Evolutionary conservation across 2,113 vertebrate species (phyloP).

Genomic region (Zosterops japonicus): DNA sequence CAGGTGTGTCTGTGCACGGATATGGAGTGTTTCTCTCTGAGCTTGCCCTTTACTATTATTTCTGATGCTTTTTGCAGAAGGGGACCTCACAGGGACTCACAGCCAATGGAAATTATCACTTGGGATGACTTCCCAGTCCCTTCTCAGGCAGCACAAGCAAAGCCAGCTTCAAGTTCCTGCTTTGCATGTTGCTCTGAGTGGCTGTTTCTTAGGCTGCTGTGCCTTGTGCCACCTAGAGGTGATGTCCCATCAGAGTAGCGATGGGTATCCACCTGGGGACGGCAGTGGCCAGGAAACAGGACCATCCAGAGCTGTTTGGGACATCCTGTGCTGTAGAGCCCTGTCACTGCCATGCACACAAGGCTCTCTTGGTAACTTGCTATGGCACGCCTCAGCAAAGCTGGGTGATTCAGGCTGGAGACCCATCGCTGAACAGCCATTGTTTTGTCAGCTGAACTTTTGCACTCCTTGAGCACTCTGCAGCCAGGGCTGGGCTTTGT

Average conservation of each 20-base stretch:
- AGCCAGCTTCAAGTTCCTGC: background rate
- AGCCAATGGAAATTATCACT: background rate
- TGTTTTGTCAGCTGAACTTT: background rate
- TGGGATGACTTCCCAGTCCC: background rate
- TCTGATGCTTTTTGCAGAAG: background rate
- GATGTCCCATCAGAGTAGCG: background rate
- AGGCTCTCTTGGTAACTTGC: background rate
- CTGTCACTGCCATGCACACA: background rate
- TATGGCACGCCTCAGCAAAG: background rate
- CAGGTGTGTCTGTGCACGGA: fast-evolving
- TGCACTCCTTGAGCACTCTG: background rate
- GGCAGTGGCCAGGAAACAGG: background rate
- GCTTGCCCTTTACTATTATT: background rate
- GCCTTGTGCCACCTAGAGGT: background rate
- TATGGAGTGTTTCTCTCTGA: background rate
- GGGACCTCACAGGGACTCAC: background rate
- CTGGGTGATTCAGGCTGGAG: background rate
- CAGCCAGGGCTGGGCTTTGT: background rate
- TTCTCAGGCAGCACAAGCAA: background rate
- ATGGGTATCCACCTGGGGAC: background rate
- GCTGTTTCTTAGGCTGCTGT: background rate
- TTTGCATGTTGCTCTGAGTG: background rate
- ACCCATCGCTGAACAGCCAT: fast-evolving
- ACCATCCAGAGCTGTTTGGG: background rate
- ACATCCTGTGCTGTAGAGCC: background rate